Conservation (phyloP, 1,140 invertebrate genomes). For the Euschistus heros region DNA sequence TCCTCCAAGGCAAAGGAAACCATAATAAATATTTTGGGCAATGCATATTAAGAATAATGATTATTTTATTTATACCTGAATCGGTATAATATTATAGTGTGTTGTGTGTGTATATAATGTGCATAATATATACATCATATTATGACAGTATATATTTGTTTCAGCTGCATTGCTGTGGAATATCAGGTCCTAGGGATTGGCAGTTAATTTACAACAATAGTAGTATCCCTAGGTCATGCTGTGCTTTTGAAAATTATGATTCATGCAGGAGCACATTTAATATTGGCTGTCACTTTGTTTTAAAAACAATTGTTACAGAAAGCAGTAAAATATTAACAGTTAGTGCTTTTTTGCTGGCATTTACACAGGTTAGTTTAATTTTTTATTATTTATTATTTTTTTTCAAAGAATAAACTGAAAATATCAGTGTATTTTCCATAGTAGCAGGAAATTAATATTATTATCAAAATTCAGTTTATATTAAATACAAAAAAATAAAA, state of each 20-base stretch:
- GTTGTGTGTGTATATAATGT: not conserved
- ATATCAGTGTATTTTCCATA: not conserved
- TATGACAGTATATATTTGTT: constrained; percentile 5
- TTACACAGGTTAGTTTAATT: not conserved
- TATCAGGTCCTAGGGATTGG: not conserved
- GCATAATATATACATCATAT: not conserved
- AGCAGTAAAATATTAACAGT: constrained; percentile 3
- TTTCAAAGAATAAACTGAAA: not conserved
- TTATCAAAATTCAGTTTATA: not conserved
- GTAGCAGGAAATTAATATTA: not conserved
- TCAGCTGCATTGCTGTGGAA: not conserved
- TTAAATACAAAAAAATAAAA: not conserved
- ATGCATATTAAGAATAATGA: not conserved
- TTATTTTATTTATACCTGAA: not conserved
- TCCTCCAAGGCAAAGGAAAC: not conserved
- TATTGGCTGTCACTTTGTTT: not conserved
- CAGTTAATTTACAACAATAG: not conserved
- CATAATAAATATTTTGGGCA: not conserved
- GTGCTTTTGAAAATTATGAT: not conserved
- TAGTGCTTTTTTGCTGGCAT: not conserved
- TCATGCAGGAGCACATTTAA: not conserved
- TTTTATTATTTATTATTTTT: not conserved
- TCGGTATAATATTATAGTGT: not conserved
- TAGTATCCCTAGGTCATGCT: not conserved
- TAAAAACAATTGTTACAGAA: not conserved